Base-by-base conservation (phyloP, 2,888 invertebrate species). In the Melipona bicolor region DNA sequence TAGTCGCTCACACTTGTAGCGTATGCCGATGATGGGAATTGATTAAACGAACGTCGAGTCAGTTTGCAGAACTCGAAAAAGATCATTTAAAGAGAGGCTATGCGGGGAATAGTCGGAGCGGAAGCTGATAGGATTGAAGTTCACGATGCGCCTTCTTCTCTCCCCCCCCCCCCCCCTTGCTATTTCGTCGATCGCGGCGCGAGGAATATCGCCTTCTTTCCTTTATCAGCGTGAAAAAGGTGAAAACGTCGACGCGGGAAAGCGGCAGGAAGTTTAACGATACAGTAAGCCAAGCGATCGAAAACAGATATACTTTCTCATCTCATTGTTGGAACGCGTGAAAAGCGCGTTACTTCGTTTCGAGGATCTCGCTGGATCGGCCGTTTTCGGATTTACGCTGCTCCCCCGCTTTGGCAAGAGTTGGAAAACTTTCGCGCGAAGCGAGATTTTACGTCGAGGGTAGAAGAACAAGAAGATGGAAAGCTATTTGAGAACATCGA, bases 81-180 rank as follows among this genome's bases (percentile, higher is more conserved):
- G 76, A 81, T 83, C 62, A 81, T 81, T 83, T 67, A 67, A 75
- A 59, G 32, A 43, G 78, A 27, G 49, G 70, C 27, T 59, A 59
- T 50, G 71, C 54, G 49, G 54, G 27, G 24, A 61, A 21, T 43
- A 24, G 67, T 49, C 17, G 24, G 59, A 56, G 54, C 24, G 49
- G 62, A 59, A 13, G 69, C 56, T 68, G 83, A 81, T 83, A 77
- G 59, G 75, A 84, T 84, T 77, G 77, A 71, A 65, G 64, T 68
- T 56, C 70, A 21, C 61, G 56, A 56, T 56, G 75, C 69, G 78
- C 65, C 71, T 64, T 24, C 68, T 15, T 21, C 21, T n/a, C 62
- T 27, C n/a, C 54, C 54, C 0, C 52, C 54, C 19, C 24, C 59
- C 4, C 19, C 49, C 49, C 4, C 19, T 49, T 17, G 43, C 43